phyloP scores from a whole-genome alignment of 2,888 invertebrate genomes.

The Philereme transversata region DNA sequence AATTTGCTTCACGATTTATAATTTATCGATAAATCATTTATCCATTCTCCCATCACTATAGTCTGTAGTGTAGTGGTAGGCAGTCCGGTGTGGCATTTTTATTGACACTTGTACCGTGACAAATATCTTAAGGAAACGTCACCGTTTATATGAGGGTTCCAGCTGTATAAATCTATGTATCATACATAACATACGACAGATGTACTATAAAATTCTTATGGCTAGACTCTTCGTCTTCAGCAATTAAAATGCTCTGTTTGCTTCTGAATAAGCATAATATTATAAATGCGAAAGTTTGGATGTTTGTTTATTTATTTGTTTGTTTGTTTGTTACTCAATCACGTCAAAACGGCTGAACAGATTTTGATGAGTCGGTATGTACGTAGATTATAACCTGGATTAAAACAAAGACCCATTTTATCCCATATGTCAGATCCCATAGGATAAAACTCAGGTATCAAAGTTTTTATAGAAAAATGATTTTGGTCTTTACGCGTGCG shows the following conservation, averaged over 20 bases:
- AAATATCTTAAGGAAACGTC: slow-evolving; percentile 72
- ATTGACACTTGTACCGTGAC: slow-evolving; percentile 83
- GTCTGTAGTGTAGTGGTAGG: slow-evolving; percentile 66
- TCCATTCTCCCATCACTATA: slow-evolving; percentile 51
- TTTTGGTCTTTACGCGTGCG: too few relatives aligned
- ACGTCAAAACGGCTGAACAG: too few relatives aligned
- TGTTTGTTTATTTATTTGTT: too few relatives aligned
- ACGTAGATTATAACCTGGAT: too few relatives aligned
- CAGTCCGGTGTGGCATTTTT: slow-evolving; percentile 83
- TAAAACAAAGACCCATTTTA: too few relatives aligned
- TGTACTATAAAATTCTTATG: slow-evolving; percentile 5
- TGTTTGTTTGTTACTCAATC: too few relatives aligned
- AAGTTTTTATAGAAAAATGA: too few relatives aligned
- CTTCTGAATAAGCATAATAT: too few relatives aligned
- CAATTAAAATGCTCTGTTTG: slow-evolving; percentile 20
- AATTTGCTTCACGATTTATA: not conserved
- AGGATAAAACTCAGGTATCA: too few relatives aligned
- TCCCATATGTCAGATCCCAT: too few relatives aligned
- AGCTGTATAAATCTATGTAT: slow-evolving; percentile 36
- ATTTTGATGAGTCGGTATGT: too few relatives aligned
- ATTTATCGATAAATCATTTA: slow-evolving; percentile 16
- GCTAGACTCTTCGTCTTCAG: slow-evolving; percentile 6
- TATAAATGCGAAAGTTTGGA: too few relatives aligned
- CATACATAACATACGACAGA: slow-evolving; percentile 14
- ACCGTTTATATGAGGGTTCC: slow-evolving; percentile 34